A percentile compares a stretch with the other conserved stretches of the same genome.
Conservation (phyloP, 2,888 invertebrate genomes). For the Hermodice carunculata region DNA sequence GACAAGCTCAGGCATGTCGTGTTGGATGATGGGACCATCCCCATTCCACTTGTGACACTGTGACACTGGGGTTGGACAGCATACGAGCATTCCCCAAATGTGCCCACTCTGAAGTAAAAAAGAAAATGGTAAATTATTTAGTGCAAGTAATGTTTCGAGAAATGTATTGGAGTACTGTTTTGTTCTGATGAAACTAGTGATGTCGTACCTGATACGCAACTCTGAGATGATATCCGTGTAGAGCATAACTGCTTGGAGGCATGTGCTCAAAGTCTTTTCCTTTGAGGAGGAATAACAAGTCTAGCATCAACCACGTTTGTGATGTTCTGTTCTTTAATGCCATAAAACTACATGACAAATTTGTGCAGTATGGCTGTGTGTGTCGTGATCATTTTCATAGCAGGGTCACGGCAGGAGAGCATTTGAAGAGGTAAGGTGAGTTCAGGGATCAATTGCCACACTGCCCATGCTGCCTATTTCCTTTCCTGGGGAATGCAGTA, state of each 20-base stretch:
- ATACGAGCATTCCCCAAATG: slow-evolving; percentile 16
- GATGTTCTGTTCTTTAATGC: slow-evolving; percentile 1
- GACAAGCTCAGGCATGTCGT: too few relatives aligned
- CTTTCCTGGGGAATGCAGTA: slow-evolving; percentile 25
- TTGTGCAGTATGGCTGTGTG: background rate
- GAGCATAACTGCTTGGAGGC: slow-evolving; percentile 24
- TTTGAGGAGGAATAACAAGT: slow-evolving; percentile 19
- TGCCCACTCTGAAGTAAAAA: slow-evolving; percentile 15
- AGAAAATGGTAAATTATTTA: background rate
- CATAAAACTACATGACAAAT: background rate
- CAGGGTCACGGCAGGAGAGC: background rate
- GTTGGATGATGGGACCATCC: too few relatives aligned
- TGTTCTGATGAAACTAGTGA: background rate
- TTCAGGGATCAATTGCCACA: background rate
- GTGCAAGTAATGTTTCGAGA: background rate
- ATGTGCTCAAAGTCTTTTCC: slow-evolving; percentile 23
- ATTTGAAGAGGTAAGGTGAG: slow-evolving; percentile 4
- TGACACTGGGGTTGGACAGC: too few relatives aligned
- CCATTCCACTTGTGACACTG: too few relatives aligned
- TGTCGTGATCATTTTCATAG: background rate
- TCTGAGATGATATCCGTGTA: slow-evolving; percentile 23
- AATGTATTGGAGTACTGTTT: background rate
- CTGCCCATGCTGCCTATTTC: slow-evolving; percentile 25
- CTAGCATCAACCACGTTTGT: slow-evolving; percentile 15
- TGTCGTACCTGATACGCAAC: slow-evolving; percentile 19